Base-by-base conservation (phyloP, 2,888 invertebrate genomes). In the Ophion ventricosus region DNA sequence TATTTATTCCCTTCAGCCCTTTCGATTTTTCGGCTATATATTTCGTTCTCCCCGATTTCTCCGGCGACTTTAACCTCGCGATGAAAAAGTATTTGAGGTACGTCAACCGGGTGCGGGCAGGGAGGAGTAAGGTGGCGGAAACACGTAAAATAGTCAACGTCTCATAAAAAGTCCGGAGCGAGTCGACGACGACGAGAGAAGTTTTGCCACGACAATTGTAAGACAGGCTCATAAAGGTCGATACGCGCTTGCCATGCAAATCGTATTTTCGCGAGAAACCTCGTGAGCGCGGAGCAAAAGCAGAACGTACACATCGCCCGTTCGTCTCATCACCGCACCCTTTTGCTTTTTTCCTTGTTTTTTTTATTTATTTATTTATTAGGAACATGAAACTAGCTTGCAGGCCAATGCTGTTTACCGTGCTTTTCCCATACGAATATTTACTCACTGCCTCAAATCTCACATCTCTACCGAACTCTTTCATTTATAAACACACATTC, bases 361-460 rank as follows among this genome's bases (percentile, higher is more conserved):
- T 86, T 88, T 88, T 88, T 89, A 89, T 89, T n/a, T n/a, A n/a
- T n/a, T n/a, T n/a, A n/a, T n/a, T n/a, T 89, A 89, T 89, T 89
- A 88, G 88, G 86, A 90, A 90, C 88, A 89, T 90, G 90, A 86
- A 89, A 90, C 90, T 89, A 78, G 25, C 67, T 77, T 76, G 43
- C 25, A 74, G 72, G 75, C 66, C 81, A 82, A 73, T 82, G 85
- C 87, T 90, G 90, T 90, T 90, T 89, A 90, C 88, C 82, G 86
- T 82, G 85, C 63, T 81, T 25, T 67, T 63, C 61, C 72, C 72
- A 67, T 78, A 61, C 59, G 82, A 77, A 77, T 78, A 73, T 82
- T 82, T 78, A 78, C 77, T 73, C 73, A 78, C 82, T 67, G 72
- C 61, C 67, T 78, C 77, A 78, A 54, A 82, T 67, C 49, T 43